A percentile compares a stretch with the other conserved stretches of the same genome.
phyloP scores from a whole-genome alignment of 2,113 vertebrate genomes.

The Menidia beryllina region DNA sequence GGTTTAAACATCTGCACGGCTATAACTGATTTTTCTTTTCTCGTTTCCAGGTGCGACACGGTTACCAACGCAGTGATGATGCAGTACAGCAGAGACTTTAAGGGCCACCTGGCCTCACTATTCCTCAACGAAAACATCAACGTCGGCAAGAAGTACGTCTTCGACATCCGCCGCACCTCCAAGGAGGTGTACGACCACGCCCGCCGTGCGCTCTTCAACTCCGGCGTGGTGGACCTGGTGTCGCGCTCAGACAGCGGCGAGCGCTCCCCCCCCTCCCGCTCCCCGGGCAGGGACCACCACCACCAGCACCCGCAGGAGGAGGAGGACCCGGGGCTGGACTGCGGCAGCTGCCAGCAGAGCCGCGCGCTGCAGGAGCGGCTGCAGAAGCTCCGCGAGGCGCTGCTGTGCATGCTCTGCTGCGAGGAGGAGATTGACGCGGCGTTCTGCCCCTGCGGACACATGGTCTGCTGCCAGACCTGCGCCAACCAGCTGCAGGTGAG shows the following conservation, averaged over 20 bases:
- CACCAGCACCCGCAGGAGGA: too few relatives aligned
- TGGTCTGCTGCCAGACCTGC: conserved; percentile 95
- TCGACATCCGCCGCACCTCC: conserved; percentile 96
- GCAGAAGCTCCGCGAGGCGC: conserved; percentile 91
- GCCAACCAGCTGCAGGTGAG: conserved; percentile 93
- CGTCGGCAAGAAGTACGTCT: conserved; percentile 97
- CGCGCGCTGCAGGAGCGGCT: conserved; percentile 91
- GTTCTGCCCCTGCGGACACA: conserved; percentile 98
- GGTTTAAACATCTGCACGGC: too few relatives aligned
- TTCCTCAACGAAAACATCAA: conserved; percentile 98
- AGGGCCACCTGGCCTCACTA: conserved; percentile 95
- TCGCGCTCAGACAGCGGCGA: conserved; percentile 79
- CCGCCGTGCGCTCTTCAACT: conserved; percentile 93
- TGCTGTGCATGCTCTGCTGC: conserved; percentile 96
- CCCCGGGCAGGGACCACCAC: conserved; percentile 80
- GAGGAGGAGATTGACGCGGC: conserved; percentile 95
- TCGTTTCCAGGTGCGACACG: conserved; percentile 89
- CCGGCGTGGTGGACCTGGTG: conserved; percentile 90
- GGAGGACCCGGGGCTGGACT: conserved; percentile 82
- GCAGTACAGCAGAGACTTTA: conserved; percentile 98
- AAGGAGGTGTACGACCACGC: conserved; percentile 98
- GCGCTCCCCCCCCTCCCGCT: conserved; percentile 84
- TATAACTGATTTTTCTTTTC: too few relatives aligned
- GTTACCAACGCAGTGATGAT: conserved; percentile 98
- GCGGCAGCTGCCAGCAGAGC: conserved; percentile 91